These are phyloP conservation scores for Pitta sordida DNA, from an alignment of 2,113 vertebrate species.

Conservation along the genomic window DNA sequence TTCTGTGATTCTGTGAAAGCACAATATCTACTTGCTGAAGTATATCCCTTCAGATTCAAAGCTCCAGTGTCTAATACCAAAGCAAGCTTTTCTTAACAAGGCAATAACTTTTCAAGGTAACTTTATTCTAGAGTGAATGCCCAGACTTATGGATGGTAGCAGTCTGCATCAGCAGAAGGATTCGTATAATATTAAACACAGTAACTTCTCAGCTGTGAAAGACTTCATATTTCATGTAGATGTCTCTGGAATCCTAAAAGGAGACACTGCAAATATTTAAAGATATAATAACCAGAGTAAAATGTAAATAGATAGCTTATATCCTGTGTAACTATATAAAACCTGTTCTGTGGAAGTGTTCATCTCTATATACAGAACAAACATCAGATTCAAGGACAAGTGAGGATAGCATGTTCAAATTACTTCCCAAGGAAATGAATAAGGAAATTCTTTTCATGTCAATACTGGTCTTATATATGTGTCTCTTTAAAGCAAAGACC, in stretches of 20 bases:
- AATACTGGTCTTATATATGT: not conserved
- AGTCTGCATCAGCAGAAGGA: not conserved
- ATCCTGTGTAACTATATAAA: conserved; percentile 65
- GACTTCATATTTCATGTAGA: not conserved
- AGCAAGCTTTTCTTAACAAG: not conserved
- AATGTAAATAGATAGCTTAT: conserved; percentile 68
- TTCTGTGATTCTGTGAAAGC: too few species aligned
- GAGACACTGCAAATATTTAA: not conserved
- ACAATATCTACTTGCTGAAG: not conserved
- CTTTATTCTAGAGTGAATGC: not conserved
- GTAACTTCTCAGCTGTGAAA: conserved; percentile 37
- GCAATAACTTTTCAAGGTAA: not conserved
- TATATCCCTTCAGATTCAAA: not conserved
- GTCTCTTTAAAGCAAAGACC: not conserved
- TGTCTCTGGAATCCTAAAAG: conserved; percentile 7
- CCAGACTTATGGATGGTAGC: not conserved
- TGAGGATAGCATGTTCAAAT: conserved; percentile 51
- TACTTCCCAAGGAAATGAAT: conserved; percentile 58
- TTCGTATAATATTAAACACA: not conserved
- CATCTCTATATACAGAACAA: conserved; percentile 58
- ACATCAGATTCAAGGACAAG: conserved; percentile 53
- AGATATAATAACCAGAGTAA: conserved; percentile 31
- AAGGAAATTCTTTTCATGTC: conserved; percentile 54
- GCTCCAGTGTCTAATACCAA: not conserved
- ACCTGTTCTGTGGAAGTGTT: conserved; percentile 38